phyloP scores from a whole-genome alignment of 2,797 vertebrate species.

The Eulemur coronatus region DNA sequence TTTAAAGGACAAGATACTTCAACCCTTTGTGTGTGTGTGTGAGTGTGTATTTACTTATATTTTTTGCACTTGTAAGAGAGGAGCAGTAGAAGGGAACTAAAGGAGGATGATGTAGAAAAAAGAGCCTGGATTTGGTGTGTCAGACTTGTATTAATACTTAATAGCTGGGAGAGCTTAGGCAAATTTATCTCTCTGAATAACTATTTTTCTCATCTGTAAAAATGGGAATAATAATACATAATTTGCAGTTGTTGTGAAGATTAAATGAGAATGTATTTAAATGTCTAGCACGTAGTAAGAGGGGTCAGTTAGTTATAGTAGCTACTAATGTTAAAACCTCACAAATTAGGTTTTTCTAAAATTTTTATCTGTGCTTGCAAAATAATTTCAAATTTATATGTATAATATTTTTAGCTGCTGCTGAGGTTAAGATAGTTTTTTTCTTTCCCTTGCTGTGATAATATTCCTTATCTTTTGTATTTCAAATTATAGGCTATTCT shows the following conservation, averaged over 20 bases:
- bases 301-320: not conserved
- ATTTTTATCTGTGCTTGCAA: not conserved
- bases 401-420: not conserved
- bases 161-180: not conserved
- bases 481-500: constrained; percentile 23
- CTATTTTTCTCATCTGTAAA: not conserved
- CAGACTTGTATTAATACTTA: not conserved
- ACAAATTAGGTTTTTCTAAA: constrained; percentile 25
- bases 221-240: not conserved
- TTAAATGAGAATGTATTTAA: constrained; percentile 33
- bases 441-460: not conserved
- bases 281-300: not conserved
- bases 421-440: not conserved
- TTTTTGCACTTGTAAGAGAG: not conserved
- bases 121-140: not conserved
- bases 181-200: not conserved
- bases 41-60: not conserved
- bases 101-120: not conserved
- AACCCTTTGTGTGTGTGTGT: not conserved
- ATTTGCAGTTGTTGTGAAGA: not conserved
- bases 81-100: not conserved
- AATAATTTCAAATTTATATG: constrained; percentile 39
- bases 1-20: not conserved
- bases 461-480: constrained; percentile 27
- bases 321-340: constrained; percentile 21